Conservation (phyloP, 2,797 vertebrate genomes). For the Syncerus caffer region DNA sequence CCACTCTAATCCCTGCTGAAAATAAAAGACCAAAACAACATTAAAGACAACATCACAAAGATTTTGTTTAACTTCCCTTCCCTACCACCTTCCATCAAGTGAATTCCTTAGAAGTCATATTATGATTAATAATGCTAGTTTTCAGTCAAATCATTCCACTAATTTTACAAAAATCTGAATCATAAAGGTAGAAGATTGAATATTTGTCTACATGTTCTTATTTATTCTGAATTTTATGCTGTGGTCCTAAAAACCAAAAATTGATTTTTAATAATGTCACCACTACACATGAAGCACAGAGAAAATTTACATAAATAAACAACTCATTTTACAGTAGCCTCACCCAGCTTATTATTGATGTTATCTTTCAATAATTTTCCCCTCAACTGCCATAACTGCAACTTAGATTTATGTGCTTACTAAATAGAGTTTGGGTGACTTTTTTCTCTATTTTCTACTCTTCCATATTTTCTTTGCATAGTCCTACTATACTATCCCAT, state of each 20-base stretch:
- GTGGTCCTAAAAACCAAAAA: not conserved
- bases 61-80: conserved; percentile 24
- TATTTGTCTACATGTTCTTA: not conserved
- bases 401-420: not conserved
- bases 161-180: conserved; percentile 22
- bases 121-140: conserved; percentile 8
- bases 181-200: not conserved
- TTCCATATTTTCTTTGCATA: not conserved
- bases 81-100: conserved; percentile 7
- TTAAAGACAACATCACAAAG: conserved; percentile 25
- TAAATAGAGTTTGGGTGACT: not conserved
- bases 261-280: not conserved
- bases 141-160: conserved; percentile 8
- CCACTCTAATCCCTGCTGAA: not conserved
- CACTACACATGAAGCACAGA: not conserved
- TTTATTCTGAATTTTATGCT: not conserved
- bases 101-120: conserved; percentile 45
- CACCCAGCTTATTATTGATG: not conserved
- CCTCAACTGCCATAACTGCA: not conserved
- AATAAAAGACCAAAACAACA: conserved; percentile 8
- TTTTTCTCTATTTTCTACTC: conserved; percentile 12
- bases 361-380: not conserved
- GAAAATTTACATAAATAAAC: not conserved
- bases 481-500: not conserved
- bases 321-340: not conserved